phyloP scores from a whole-genome alignment of 2,888 invertebrate genomes.

The Callosobruchus maculatus region DNA sequence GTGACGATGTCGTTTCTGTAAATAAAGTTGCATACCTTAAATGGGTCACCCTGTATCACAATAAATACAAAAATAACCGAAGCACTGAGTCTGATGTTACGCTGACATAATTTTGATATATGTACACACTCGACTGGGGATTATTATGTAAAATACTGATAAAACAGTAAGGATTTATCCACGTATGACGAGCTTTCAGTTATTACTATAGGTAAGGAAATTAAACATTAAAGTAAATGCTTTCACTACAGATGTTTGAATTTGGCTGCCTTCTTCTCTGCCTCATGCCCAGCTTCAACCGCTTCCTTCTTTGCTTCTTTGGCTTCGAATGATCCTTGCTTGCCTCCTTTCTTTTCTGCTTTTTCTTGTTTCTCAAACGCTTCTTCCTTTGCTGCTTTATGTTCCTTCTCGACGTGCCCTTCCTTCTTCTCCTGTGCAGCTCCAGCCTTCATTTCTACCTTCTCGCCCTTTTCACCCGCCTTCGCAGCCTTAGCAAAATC shows the following conservation, averaged over 20 bases:
- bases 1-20: too few relatives aligned
- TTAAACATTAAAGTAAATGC: too few relatives aligned
- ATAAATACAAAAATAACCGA: too few relatives aligned
- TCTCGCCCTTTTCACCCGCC: conserved; percentile 46
- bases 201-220: too few relatives aligned
- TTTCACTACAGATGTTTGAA: background rate
- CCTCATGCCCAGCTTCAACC: conserved; percentile 59
- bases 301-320: conserved; percentile 46
- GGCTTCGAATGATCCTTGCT: background rate
- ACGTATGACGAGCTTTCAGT: too few relatives aligned
- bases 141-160: too few relatives aligned
- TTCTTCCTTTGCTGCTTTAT: conserved; percentile 46
- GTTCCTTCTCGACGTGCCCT: conserved; percentile 54
- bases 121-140: too few relatives aligned
- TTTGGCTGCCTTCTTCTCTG: conserved; percentile 47
- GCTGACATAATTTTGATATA: too few relatives aligned
- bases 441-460: conserved; percentile 57
- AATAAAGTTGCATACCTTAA: too few relatives aligned
- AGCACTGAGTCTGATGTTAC: too few relatives aligned
- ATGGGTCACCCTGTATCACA: too few relatives aligned
- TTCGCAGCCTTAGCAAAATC: conserved; percentile 49
- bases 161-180: too few relatives aligned
- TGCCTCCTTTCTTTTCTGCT: conserved; percentile 49
- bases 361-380: conserved; percentile 61
- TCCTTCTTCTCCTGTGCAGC: conserved; percentile 57